Conservation (phyloP, 2,888 invertebrate species). For the Synergus itoensis region DNA sequence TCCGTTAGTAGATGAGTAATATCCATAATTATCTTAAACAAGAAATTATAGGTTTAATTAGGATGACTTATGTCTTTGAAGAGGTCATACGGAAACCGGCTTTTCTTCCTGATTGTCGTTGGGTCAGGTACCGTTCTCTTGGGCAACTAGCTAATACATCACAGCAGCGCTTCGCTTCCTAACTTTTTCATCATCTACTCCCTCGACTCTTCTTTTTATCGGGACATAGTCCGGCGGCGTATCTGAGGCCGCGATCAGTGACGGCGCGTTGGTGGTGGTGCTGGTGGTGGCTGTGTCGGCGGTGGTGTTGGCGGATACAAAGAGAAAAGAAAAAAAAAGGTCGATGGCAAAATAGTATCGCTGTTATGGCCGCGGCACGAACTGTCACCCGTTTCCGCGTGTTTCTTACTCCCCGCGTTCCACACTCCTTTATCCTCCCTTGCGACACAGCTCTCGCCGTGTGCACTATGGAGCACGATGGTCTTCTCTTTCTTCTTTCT, state of each 20-base stretch:
- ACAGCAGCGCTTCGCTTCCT: constrained; percentile 49
- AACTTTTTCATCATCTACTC: constrained; percentile 49
- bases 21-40: constrained; percentile 11
- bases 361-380: constrained; percentile 74
- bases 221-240: constrained; percentile 59
- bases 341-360: constrained; percentile 73
- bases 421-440: constrained; percentile 66
- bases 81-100: constrained; percentile 45
- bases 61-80: constrained; percentile 27
- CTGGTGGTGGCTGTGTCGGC: constrained; percentile 52
- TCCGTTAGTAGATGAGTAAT: constrained; percentile 19
- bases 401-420: constrained; percentile 70
- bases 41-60: constrained; percentile 39
- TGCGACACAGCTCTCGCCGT: constrained; percentile 58
- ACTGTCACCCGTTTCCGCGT: constrained; percentile 77
- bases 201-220: constrained; percentile 64
- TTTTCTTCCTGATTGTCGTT: constrained; percentile 53
- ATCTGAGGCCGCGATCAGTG: constrained; percentile 69
- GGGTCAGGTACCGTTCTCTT: constrained; percentile 55
- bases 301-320: constrained; percentile 56
- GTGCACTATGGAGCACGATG: constrained; percentile 53
- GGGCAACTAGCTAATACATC: constrained; percentile 60
- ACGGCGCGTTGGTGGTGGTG: constrained; percentile 60
- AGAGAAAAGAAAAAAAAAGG: constrained; percentile 57
- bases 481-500: constrained; percentile 48